Base-by-base conservation (phyloP, 2,888 invertebrate genomes). In the Drosophila niveifrons region DNA sequence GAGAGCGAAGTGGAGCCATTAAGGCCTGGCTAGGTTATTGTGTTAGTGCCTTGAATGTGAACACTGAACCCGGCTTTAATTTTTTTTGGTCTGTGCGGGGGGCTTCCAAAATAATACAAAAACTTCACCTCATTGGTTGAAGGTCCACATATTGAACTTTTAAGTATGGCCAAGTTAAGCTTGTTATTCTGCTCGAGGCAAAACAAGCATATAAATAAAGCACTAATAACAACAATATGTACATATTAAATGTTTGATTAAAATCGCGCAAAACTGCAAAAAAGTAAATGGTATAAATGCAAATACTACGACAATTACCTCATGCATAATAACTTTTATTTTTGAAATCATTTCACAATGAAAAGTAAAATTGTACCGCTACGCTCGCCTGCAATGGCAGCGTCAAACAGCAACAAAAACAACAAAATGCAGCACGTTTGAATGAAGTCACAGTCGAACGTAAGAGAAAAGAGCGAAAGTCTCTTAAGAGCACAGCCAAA, bases 311-410 rank as follows among this genome's bases (percentile, higher is more conserved):
- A 8, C 57, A 67, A 73, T 83, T 78, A 72, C 72, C 78, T 71
- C 77, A 80, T 74, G 66, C 65, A 67, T 47, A 63, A 55, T 66
- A 75, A 82, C 72, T 74, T 85, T 70, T 81, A 63, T 70, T 78
- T 82, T 78, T 73, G 17, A 81, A 85, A 80, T 70, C 51, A 86
- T 86, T 83, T 83, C 68, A 73, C 77, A 83, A 82, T 82, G 83
- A 82, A 84, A 86, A 83, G 77, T 83, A 85, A 82, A 83, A 83
- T 77, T 66, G 39, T 65, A 61, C 51, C 66, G 77, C 77, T 64
- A 71, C 29, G 65, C 64, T 36, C 57, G 68, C 66, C 36, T 11
- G 39, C 39, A 39, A 15, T 15, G 29, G 39, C 58, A 39, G 28
- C 51, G 52, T 41, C 23, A 23, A 51, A 18, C 66, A 63, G 29